Conservation (phyloP, 2,797 vertebrate genomes). For the Heteromormyrus szaboi region DNA sequence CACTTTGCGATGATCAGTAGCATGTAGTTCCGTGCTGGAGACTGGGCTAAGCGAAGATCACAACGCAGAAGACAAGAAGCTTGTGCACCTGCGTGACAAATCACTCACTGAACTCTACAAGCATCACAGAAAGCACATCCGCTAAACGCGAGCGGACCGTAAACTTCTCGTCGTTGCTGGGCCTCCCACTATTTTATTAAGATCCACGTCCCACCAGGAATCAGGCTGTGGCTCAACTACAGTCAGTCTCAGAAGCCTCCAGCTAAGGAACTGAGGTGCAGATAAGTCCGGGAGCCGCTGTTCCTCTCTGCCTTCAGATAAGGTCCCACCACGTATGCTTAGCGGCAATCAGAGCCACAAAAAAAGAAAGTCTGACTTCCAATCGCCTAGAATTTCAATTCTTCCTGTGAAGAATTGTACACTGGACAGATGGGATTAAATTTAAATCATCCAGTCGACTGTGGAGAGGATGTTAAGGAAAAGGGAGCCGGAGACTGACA, state of each 20-base stretch:
- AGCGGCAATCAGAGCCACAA: not conserved
- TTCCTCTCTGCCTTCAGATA: not conserved
- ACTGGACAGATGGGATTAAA: not conserved
- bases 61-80: not conserved
- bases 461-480: not conserved
- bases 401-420: not conserved
- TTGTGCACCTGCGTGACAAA: not conserved
- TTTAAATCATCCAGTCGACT: not conserved
- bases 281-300: not conserved
- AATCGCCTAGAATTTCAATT: not conserved
- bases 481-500: not conserved
- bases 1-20: not conserved
- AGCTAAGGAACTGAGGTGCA: not conserved
- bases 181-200: not conserved
- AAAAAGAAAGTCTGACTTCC: not conserved
- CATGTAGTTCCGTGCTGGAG: not conserved
- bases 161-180: not conserved
- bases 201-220: not conserved
- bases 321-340: not conserved
- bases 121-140: not conserved
- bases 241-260: not conserved
- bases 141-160: not conserved
- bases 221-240: no score
- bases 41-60: not conserved
- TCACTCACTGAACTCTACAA: not conserved